Conservation (phyloP, 1,140 invertebrate genomes). For the Aphidius ervi region DNA sequence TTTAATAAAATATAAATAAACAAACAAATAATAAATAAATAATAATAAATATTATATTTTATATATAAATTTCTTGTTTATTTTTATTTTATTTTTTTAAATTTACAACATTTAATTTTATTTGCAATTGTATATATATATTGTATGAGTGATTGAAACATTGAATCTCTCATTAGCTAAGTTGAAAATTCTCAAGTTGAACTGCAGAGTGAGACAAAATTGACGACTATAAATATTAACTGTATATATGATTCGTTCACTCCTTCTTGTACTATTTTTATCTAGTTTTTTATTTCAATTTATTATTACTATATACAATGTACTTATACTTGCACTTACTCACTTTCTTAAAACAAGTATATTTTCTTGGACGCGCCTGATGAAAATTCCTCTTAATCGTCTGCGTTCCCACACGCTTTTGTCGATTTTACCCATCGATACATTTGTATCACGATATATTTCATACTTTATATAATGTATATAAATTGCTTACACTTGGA, state of each 20-base stretch:
- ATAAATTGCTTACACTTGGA: not conserved
- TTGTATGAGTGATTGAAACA: not conserved
- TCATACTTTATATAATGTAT: constrained; percentile 2
- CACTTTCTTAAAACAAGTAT: constrained; percentile 8
- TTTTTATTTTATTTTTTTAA: too few relatives aligned
- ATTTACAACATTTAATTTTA: too few relatives aligned
- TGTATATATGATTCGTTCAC: not conserved
- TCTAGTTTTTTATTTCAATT: not conserved
- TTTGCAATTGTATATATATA: too few relatives aligned
- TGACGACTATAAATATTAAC: not conserved
- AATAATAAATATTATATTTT: too few relatives aligned
- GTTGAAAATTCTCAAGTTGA: not conserved
- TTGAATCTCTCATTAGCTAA: not conserved
- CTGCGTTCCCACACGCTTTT: constrained; percentile 25
- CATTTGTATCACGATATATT: constrained; percentile 18
- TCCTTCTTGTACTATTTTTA: not conserved
- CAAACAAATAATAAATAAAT: too few relatives aligned
- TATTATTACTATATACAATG: constrained; percentile 7
- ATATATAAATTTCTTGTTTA: too few relatives aligned
- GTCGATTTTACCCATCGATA: constrained; percentile 16
- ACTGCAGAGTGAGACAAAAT: constrained; percentile 1
- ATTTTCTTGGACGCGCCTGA: constrained; percentile 22
- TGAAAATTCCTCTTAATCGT: constrained; percentile 28
- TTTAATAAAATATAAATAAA: too few relatives aligned
- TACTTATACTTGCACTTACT: not conserved